Percentiles rank a stretch among this genome's conserved stretches.
Evolutionary conservation across 2,113 vertebrate genomes (phyloP).

Genomic region (Antechinus flavipes): DNA sequence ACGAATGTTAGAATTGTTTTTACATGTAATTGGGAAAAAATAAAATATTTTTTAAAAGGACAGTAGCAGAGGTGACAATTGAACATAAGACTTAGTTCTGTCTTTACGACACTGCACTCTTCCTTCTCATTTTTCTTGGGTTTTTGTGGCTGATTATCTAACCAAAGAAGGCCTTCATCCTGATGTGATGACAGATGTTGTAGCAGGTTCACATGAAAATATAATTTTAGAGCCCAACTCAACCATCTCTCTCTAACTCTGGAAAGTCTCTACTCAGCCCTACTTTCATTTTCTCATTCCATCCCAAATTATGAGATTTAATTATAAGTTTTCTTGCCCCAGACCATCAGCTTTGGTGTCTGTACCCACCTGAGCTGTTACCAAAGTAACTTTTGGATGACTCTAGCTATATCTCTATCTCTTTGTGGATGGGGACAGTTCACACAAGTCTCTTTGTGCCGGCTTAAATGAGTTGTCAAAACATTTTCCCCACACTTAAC

Average conservation of each 20-base stretch:
- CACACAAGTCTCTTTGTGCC: neutral
- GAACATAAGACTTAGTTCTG: neutral
- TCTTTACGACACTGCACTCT: neutral
- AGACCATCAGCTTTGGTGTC: neutral
- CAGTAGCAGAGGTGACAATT: neutral
- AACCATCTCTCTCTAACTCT: neutral
- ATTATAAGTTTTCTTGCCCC: neutral
- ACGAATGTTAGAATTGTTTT: neutral
- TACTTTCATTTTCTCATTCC: constrained; percentile 3
- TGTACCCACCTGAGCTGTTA: neutral
- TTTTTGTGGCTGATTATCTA: neutral
- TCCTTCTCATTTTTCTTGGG: neutral
- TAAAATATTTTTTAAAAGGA: neutral
- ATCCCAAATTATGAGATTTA: neutral
- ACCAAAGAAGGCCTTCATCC: neutral
- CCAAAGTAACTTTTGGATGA: neutral
- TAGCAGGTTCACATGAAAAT: neutral
- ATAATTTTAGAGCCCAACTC: neutral
- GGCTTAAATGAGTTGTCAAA: neutral
- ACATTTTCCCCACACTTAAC: neutral
- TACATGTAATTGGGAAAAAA: neutral
- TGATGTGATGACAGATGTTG: neutral
- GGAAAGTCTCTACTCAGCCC: neutral
- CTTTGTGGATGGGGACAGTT: neutral
- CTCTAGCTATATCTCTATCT: neutral